These are phyloP conservation scores for Rhagophthalmus giganteus DNA, from an alignment of 2,888 invertebrate species.

Conservation along the genomic window DNA sequence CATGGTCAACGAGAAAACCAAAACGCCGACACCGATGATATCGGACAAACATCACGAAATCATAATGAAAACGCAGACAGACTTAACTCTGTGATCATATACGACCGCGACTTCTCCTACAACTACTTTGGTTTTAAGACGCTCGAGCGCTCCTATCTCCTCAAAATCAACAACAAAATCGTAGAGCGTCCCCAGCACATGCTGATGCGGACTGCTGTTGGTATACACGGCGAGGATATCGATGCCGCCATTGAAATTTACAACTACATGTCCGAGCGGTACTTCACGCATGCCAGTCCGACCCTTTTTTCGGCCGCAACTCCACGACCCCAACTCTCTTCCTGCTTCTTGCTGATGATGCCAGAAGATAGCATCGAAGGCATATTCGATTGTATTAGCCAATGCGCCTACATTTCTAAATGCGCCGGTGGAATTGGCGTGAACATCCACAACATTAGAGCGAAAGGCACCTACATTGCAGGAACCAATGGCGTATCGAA, in stretches of 20 bases:
- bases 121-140: conserved; percentile 99
- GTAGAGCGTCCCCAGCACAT: conserved; percentile 97
- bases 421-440: conserved; percentile 97
- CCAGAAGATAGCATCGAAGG: conserved; percentile 93
- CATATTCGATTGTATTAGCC: conserved; percentile 87
- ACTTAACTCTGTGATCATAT: conserved; percentile 93
- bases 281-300: conserved; percentile 98
- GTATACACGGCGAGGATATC: conserved; percentile 93
- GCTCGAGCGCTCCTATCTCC: conserved; percentile 89
- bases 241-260: conserved; percentile 94
- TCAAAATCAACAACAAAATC: conserved; percentile 89
- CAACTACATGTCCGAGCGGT: conserved; percentile 90
- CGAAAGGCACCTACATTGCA: conserved; percentile 87
- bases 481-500: conserved; percentile 95
- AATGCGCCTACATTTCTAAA: conserved; percentile 95
- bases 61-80: conserved; percentile 83
- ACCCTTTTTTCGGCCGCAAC: conserved; percentile 97
- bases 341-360: conserved; percentile 95
- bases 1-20: conserved; percentile 73
- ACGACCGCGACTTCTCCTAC: conserved; percentile 95
- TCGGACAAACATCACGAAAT: conserved; percentile 80
- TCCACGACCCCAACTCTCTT: conserved; percentile 86
- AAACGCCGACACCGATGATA: conserved; percentile 79
- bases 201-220: conserved; percentile 96
- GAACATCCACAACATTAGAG: conserved; percentile 93